Conservation (phyloP, 2,888 invertebrate species). For the Oxycera nigricornis region DNA sequence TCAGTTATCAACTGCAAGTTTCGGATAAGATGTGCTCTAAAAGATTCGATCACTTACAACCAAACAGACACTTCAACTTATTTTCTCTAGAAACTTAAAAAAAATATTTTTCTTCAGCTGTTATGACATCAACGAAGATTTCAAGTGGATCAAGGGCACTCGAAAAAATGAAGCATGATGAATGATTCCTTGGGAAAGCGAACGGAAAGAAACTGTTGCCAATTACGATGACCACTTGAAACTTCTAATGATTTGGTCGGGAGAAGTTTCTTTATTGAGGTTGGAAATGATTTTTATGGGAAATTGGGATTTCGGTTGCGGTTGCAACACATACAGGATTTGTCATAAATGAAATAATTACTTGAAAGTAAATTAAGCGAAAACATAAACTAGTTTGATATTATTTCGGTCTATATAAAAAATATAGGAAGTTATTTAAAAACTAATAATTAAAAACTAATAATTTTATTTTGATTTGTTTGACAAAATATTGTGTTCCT, state of each 20-base stretch:
- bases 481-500: too few relatives aligned
- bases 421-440: too few relatives aligned
- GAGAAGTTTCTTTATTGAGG: too few relatives aligned
- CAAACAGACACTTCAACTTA: neutral
- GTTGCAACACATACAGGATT: too few relatives aligned
- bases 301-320: too few relatives aligned
- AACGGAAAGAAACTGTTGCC: neutral
- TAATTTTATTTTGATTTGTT: too few relatives aligned
- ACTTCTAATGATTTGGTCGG: too few relatives aligned
- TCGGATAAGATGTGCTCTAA: neutral
- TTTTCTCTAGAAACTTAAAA: neutral
- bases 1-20: neutral
- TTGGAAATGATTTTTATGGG: too few relatives aligned
- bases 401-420: neutral
- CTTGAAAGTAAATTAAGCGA: neutral
- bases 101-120: neutral
- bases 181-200: neutral
- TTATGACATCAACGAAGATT: neutral
- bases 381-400: neutral
- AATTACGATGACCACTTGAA: neutral
- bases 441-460: too few relatives aligned
- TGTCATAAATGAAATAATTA: neutral
- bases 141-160: neutral
- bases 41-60: neutral
- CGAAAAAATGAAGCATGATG: neutral